These are phyloP conservation scores for Carettochelys insculpta DNA, from an alignment of 2,113 vertebrate species.

Conservation along the genomic window DNA sequence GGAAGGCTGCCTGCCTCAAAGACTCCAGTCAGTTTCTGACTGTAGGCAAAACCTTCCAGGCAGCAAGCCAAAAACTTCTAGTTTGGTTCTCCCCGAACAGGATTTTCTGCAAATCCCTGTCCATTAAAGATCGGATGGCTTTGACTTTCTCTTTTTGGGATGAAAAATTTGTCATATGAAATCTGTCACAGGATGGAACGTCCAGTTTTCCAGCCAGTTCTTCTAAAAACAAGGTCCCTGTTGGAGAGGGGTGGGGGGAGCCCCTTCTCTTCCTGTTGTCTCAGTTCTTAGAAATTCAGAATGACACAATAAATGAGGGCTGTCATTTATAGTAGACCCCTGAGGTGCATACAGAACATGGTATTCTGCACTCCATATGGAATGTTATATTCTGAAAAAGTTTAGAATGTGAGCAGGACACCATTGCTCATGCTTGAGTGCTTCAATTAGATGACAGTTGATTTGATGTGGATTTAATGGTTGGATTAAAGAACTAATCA, in stretches of 20 bases:
- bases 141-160: neutral
- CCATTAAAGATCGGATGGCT: neutral
- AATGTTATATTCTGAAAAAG: neutral
- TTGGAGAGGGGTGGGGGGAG: neutral
- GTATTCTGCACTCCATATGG: neutral
- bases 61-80: neutral
- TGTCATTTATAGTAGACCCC: neutral
- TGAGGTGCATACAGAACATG: neutral
- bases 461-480: neutral
- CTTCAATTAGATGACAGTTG: neutral
- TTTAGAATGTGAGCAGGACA: neutral
- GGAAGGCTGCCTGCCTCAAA: neutral
- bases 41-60: neutral
- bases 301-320: neutral
- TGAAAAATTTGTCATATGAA: neutral
- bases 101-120: neutral
- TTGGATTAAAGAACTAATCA: slow-evolving; percentile 22
- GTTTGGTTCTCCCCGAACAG: neutral
- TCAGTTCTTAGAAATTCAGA: no score
- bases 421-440: neutral
- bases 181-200: neutral
- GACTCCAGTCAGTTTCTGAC: neutral
- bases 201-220: neutral
- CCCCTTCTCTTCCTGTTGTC: neutral
- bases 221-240: neutral